Evolutionary conservation across 2,888 invertebrate species (phyloP).

Genomic region (Thera obeliscata): DNA sequence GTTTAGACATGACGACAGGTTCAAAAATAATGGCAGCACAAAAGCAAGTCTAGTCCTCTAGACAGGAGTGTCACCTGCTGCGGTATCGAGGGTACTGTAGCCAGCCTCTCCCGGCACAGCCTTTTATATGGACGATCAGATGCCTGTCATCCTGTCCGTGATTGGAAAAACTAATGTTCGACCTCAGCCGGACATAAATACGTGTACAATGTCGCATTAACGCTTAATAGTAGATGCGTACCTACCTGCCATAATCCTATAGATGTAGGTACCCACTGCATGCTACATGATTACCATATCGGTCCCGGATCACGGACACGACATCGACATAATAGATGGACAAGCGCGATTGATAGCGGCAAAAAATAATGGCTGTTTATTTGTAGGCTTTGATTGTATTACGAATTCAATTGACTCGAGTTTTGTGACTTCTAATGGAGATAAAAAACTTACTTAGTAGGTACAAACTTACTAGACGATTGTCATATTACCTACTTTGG

Average conservation of each 20-base stretch:
- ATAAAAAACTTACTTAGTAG: neutral
- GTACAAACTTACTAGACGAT: neutral
- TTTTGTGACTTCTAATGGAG: neutral
- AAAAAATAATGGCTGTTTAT: conserved; percentile 49
- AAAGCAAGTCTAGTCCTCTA: conserved; percentile 65
- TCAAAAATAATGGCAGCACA: conserved; percentile 47
- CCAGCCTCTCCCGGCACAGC: conserved; percentile 41
- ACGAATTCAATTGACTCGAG: neutral
- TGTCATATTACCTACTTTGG: too few relatives aligned
- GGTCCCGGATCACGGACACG: conserved; percentile 63
- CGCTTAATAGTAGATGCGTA: conserved; percentile 59
- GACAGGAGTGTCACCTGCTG: conserved; percentile 63
- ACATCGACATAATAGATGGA: conserved; percentile 49
- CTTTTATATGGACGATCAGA: conserved; percentile 62
- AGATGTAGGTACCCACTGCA: conserved; percentile 2
- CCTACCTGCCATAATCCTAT: conserved; percentile 6
- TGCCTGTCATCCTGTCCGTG: conserved; percentile 64
- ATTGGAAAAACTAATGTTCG: conserved; percentile 73
- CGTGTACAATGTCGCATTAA: conserved; percentile 79
- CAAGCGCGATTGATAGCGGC: conserved; percentile 52
- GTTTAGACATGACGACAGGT: conserved; percentile 65
- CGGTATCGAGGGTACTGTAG: conserved; percentile 45
- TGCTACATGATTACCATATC: conserved; percentile 69
- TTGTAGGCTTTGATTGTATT: conserved; percentile 23
- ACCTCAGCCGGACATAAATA: conserved; percentile 52